These are phyloP conservation scores for Halichondria panicea DNA, from an alignment of 37 sponge, comb jelly and placozoan species.

Conservation along the genomic window DNA sequence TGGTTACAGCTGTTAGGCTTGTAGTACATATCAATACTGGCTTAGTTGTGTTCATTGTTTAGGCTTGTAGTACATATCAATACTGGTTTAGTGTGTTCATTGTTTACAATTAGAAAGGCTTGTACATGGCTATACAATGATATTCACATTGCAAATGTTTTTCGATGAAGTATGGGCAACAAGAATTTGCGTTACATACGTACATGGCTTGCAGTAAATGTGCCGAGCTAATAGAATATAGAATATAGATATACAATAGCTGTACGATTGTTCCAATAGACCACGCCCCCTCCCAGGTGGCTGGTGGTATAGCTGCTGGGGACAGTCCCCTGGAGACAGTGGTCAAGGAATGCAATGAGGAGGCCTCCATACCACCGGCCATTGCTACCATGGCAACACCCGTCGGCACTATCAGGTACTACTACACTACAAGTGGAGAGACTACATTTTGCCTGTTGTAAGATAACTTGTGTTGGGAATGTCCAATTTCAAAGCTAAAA, in stretches of 20 bases:
- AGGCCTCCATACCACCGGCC: slow-evolving; percentile 53
- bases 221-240: not conserved
- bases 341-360: slow-evolving; percentile 67
- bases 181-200: no score
- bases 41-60: not conserved
- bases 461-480: no score
- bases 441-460: not conserved
- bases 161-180: not conserved
- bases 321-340: slow-evolving; percentile 49
- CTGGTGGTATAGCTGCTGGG: slow-evolving; percentile 53
- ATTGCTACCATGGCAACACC: slow-evolving; percentile 43
- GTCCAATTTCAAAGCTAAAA: not conserved
- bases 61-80: not conserved
- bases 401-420: slow-evolving; percentile 62
- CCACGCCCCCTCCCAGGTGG: slow-evolving; percentile 14
- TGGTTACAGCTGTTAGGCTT: not conserved
- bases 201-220: not conserved
- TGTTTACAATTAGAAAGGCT: no score
- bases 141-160: no score
- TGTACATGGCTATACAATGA: no score
- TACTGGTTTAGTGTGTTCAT: no score
- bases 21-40: no score
- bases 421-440: not conserved
- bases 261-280: not conserved
- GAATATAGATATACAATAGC: not conserved